Evolutionary conservation across 2,888 invertebrate genomes (phyloP).

Genomic region (Sesamia inferens): DNA sequence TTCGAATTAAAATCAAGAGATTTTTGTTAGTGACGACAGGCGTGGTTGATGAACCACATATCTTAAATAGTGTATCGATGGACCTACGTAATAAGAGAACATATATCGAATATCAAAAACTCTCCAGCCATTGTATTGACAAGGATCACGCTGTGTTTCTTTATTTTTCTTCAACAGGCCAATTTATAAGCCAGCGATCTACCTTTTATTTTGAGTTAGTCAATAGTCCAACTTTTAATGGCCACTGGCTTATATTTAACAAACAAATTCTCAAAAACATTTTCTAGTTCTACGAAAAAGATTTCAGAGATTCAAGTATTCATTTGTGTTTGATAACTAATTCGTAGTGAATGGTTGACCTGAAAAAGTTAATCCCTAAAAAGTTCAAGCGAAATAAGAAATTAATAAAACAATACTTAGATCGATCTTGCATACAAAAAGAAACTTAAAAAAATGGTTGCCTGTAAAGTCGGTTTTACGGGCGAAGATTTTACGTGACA

Average conservation of each 20-base stretch:
- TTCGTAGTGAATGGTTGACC: conserved; percentile 4
- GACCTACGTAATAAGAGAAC: neutral
- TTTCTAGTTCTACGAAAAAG: neutral
- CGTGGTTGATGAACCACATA: too few relatives aligned
- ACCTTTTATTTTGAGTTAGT: conserved; percentile 17
- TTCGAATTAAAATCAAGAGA: conserved; percentile 15
- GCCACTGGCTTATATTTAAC: conserved; percentile 1
- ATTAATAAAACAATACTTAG: neutral
- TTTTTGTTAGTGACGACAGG: conserved; percentile 4
- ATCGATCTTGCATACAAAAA: conserved; percentile 6
- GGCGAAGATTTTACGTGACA: too few relatives aligned
- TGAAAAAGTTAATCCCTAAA: conserved; percentile 1
- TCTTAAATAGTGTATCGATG: neutral
- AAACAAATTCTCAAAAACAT: neutral
- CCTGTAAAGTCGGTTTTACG: too few relatives aligned
- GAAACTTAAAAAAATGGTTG: too few relatives aligned
- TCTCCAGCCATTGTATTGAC: conserved; percentile 7
- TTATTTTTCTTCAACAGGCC: conserved; percentile 7
- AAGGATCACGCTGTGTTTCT: conserved; percentile 14
- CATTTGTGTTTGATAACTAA: conserved; percentile 10
- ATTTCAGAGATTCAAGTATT: neutral
- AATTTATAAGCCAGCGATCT: conserved; percentile 2
- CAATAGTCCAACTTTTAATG: conserved; percentile 14
- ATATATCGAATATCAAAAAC: neutral
- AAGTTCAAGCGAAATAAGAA: conserved; percentile 5